These are phyloP conservation scores for Hippocampus comes DNA, from an alignment of 2,113 vertebrate genomes.

Conservation along the genomic window DNA sequence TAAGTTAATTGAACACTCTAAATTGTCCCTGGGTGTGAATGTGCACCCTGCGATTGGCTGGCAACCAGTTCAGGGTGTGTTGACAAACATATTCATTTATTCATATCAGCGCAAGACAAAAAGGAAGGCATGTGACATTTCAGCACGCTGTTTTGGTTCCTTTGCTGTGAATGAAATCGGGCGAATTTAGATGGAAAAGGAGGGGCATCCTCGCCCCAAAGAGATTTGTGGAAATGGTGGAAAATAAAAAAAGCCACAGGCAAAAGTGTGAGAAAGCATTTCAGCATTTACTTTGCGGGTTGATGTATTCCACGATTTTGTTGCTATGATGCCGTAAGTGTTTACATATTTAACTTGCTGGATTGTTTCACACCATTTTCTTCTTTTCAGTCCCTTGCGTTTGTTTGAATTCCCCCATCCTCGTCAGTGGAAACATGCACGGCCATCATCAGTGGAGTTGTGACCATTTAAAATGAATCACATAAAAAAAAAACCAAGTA, in stretches of 20 bases:
- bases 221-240: slow-evolving; percentile 35
- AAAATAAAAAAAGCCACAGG: slow-evolving; percentile 42
- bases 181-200: slow-evolving; percentile 42
- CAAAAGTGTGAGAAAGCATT: slow-evolving; percentile 6
- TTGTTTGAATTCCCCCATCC: not conserved
- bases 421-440: slow-evolving; percentile 49
- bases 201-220: slow-evolving; percentile 38
- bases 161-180: slow-evolving; percentile 43
- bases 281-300: slow-evolving; percentile 36
- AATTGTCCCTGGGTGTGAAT: too few relatives aligned
- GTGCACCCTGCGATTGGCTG: too few relatives aligned
- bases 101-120: slow-evolving; percentile 1
- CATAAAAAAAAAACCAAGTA: not conserved
- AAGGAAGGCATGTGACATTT: slow-evolving; percentile 36
- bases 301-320: slow-evolving; percentile 25
- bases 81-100: too few relatives aligned
- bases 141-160: slow-evolving; percentile 50
- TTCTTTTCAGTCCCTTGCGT: not conserved
- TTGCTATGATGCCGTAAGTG: not conserved
- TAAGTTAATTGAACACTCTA: too few relatives aligned
- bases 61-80: too few relatives aligned
- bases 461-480: not conserved
- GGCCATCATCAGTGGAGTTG: not conserved
- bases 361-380: not conserved
- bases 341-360: not conserved